Percentiles rank a stretch among this genome's conserved stretches.
Evolutionary conservation across 2,888 invertebrate genomes (phyloP).

Genomic region (Pseudococcus longispinus): DNA sequence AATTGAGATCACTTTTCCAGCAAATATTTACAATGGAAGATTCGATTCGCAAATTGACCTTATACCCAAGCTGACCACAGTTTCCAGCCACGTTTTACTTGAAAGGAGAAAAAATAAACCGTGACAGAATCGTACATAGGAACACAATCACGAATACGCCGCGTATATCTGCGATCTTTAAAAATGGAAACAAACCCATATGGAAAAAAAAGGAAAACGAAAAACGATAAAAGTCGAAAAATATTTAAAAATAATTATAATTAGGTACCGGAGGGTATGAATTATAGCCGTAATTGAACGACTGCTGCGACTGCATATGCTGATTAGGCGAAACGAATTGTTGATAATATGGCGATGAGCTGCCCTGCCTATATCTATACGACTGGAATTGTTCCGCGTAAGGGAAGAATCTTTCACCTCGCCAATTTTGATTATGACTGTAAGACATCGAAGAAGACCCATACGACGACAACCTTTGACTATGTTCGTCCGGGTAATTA

Average conservation of each 20-base stretch:
- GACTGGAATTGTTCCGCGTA: conserved; percentile 60
- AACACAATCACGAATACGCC: conserved; percentile 25
- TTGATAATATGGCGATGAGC: neutral
- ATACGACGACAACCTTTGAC: neutral
- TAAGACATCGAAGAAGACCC: neutral
- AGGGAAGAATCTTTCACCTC: conserved; percentile 47
- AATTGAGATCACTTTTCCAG: conserved; percentile 36
- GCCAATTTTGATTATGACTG: conserved; percentile 44
- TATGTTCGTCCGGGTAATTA: conserved; percentile 34
- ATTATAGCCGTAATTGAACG: conserved; percentile 47
- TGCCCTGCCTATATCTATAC: neutral
- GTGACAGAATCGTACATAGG: neutral
- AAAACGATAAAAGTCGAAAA: conserved; percentile 10
- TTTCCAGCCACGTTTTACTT: neutral
- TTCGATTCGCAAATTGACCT: conserved; percentile 26
- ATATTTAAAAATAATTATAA: conserved; percentile 46
- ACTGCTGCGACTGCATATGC: conserved; percentile 35
- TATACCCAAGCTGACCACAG: neutral
- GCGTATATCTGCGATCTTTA: neutral
- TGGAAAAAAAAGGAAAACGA: neutral
- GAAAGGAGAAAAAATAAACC: neutral
- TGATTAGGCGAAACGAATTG: conserved; percentile 31
- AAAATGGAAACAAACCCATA: neutral
- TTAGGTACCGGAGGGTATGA: conserved; percentile 43
- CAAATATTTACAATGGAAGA: conserved; percentile 24